Evolutionary conservation across 2,113 vertebrate species (phyloP), one percentile per base, ranked within the genome.

Genomic region (Dolichallabes microphthalmus): DNA sequence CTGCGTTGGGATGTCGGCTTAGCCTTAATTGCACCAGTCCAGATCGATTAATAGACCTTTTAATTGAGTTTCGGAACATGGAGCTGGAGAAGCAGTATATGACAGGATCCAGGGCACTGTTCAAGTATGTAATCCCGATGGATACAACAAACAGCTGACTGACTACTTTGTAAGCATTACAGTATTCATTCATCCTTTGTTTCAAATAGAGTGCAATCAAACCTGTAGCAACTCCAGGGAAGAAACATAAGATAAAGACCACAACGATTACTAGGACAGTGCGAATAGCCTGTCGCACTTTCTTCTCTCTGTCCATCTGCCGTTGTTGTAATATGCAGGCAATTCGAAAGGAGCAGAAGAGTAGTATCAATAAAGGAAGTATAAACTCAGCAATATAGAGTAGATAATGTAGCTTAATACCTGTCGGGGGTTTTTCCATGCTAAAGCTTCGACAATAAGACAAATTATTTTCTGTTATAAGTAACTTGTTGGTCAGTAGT

Each of bases 51-150:
- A 93, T 2, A 0, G 86, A 74, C 7, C n/a, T 86, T 66, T 74
- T 93, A 15, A 95, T 90, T 0, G 88, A 90, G 74, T 90, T 92
- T 60, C 91, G 91, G 84, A 95, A 95, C 86, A 93, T 88, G 55
- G 93, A 91, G 89, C 95, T 95, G 87, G 94, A 94, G 88, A 95
- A 94, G 86, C 94, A 80, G 76, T 95, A 95, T 86, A 95, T 86
- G 50, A 95, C 8, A 0, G 95, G 95, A 73, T 95, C 95, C 82
- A 95, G 86, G 1, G 92, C 91, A 0, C 93, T 94, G 89, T 95
- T 95, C 35, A 95, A 86, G 90, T 95, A 95, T 83, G 94, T 95
- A 45, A 95, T 88, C 0, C 93, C 94, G 73, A 95, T 76, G 8
- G 93, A 94, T n/a, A 93, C 88, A 9, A 93, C 91, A 80, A 88